Conservation (phyloP, 2,113 vertebrate genomes). For the Callospermophilus lateralis region DNA sequence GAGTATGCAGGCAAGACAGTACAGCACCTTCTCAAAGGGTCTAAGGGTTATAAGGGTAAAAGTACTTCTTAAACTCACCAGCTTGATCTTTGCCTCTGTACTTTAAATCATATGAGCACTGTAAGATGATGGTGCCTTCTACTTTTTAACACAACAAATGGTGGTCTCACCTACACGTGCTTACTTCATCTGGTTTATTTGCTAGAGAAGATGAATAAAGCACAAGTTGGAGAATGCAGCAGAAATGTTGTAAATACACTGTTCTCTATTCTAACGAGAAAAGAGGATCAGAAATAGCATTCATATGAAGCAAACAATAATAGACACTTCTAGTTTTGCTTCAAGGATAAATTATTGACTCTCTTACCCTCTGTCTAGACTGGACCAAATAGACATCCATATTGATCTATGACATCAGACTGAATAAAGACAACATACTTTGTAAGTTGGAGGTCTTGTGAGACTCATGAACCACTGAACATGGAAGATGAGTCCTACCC, state of each 20-base stretch:
- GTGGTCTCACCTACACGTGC: background rate
- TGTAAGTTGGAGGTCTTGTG: background rate
- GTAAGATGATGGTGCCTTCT: no score
- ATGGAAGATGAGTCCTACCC: background rate
- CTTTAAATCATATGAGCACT: background rate
- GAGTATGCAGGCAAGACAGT: background rate
- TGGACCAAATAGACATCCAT: background rate
- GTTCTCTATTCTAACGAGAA: background rate
- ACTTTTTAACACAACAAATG: background rate
- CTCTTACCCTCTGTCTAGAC: background rate
- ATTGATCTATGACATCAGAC: background rate
- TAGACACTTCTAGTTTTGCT: background rate
- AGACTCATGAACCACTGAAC: background rate
- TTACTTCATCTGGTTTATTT: background rate
- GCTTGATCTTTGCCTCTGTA: background rate
- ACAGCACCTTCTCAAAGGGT: background rate
- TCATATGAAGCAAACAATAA: background rate
- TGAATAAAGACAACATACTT: background rate
- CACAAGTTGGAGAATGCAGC: background rate
- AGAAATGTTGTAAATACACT: background rate
- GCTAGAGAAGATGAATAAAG: background rate
- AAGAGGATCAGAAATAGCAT: background rate
- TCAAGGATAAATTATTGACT: background rate
- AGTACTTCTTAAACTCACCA: background rate
- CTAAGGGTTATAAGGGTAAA: background rate